These are phyloP conservation scores for Setophaga petechia DNA, from an alignment of 2,113 vertebrate genomes.

Conservation along the genomic window DNA sequence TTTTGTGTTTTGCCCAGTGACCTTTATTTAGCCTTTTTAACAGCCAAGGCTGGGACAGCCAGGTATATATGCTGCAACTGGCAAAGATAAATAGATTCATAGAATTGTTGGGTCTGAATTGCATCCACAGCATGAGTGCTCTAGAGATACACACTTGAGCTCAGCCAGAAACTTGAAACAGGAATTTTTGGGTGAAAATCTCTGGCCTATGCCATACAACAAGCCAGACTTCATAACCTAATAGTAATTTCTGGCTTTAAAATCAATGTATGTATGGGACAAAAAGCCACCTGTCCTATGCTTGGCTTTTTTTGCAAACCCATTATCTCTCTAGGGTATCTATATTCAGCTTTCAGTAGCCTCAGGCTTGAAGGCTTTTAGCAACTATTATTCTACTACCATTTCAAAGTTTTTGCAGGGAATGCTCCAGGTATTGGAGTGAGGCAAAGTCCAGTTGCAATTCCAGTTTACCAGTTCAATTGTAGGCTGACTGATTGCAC, in stretches of 20 bases:
- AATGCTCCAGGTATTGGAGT: background rate
- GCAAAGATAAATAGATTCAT: conserved; percentile 39
- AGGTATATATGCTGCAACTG: background rate
- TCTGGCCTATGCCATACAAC: background rate
- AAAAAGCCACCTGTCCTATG: background rate
- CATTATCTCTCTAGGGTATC: conserved; percentile 3
- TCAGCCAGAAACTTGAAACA: background rate
- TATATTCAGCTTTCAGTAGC: background rate
- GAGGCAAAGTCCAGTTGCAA: background rate
- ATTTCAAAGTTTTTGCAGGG: background rate
- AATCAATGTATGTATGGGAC: background rate
- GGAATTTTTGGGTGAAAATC: conserved; percentile 10
- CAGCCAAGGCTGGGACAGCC: background rate
- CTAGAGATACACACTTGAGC: background rate
- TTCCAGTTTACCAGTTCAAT: background rate
- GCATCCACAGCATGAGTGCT: conserved; percentile 14
- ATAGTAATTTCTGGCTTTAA: background rate
- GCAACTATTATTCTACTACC: background rate
- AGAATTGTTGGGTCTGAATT: conserved; percentile 12
- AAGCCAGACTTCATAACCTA: background rate
- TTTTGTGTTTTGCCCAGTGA: background rate
- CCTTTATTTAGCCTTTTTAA: conserved; percentile 32
- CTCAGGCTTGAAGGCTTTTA: background rate
- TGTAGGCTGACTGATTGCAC: background rate
- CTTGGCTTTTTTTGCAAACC: conserved; percentile 11